These are phyloP conservation scores for Leptodactylus fuscus DNA, from an alignment of 2,113 vertebrate species.

Conservation along the genomic window DNA sequence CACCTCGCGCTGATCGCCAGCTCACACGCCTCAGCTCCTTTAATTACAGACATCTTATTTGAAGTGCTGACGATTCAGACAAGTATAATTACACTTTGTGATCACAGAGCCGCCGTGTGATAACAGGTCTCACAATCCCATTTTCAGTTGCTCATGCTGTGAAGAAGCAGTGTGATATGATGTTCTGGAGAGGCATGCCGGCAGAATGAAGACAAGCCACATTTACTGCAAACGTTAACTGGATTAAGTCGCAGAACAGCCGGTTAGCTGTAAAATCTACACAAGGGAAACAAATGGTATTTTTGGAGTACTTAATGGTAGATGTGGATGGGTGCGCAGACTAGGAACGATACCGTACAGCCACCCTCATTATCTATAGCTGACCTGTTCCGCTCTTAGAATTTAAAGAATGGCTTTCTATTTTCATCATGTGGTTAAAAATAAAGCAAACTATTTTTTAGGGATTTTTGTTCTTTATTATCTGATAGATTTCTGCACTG, in stretches of 20 bases:
- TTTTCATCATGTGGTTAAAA: not conserved
- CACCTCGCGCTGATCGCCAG: conserved; percentile 15
- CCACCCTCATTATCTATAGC: not conserved
- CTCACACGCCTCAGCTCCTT: conserved; percentile 32
- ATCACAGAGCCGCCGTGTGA: conserved; percentile 48
- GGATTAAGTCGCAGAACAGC: conserved; percentile 26
- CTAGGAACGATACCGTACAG: not conserved
- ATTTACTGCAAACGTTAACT: conserved; percentile 41
- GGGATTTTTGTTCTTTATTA: no score
- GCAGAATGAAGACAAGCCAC: conserved; percentile 47
- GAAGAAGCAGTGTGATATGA: conserved; percentile 55
- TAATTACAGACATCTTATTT: conserved; percentile 53
- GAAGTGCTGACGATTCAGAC: conserved; percentile 57
- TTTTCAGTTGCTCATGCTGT: conserved; percentile 56
- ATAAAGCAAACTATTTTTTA: no score
- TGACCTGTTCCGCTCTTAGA: not conserved
- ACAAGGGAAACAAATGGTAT: not conserved
- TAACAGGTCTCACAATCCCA: conserved; percentile 54
- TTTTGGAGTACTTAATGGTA: not conserved
- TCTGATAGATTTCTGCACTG: no score
- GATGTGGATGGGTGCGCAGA: not conserved
- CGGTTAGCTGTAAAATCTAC: not conserved
- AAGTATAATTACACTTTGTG: conserved; percentile 59
- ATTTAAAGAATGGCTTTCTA: not conserved
- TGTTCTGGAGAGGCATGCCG: conserved; percentile 33